These are phyloP conservation scores for Trissolcus basalis DNA, from an alignment of 1,140 invertebrate genomes.

Conservation along the genomic window DNA sequence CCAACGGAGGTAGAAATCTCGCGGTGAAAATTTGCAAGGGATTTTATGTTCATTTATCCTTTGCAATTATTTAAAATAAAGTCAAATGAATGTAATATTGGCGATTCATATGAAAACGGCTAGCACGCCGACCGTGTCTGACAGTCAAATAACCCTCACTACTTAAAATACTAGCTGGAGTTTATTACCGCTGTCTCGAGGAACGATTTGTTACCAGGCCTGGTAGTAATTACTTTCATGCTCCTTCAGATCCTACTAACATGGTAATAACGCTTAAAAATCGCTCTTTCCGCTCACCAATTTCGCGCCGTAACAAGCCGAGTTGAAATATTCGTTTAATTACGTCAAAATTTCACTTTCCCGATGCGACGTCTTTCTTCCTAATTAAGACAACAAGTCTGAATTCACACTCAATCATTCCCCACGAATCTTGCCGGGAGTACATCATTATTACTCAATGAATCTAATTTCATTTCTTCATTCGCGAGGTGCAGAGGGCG, in stretches of 20 bases:
- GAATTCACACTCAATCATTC: neutral
- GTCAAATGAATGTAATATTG: slow-evolving; percentile 39
- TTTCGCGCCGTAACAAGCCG: slow-evolving; percentile 34
- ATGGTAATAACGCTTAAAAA: slow-evolving; percentile 61
- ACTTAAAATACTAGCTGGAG: slow-evolving; percentile 49
- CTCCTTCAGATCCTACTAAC: slow-evolving; percentile 59
- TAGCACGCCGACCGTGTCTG: slow-evolving; percentile 15
- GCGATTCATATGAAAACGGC: slow-evolving; percentile 21
- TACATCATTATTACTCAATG: too few species aligned
- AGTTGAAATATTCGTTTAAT: slow-evolving; percentile 47
- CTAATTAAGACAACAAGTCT: slow-evolving; percentile 30
- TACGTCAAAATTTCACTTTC: slow-evolving; percentile 45
- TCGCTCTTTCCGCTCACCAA: slow-evolving; percentile 43
- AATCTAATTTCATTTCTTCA: too few species aligned
- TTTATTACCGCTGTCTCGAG: slow-evolving; percentile 65
- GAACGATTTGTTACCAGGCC: slow-evolving; percentile 66
- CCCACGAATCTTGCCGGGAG: too few species aligned
- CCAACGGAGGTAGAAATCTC: too few species aligned
- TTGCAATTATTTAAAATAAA: slow-evolving; percentile 36
- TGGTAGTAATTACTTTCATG: slow-evolving; percentile 66
- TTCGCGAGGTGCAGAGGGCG: too few species aligned
- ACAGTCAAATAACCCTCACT: slow-evolving; percentile 54
- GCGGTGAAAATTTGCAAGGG: slow-evolving; percentile 12
- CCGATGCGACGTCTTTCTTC: slow-evolving; percentile 32
- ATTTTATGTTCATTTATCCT: slow-evolving; percentile 10